Evolutionary conservation across 2,797 vertebrate species (phyloP), one percentile per base, ranked within the genome.

Genomic region (Benthosema pterotum): DNA sequence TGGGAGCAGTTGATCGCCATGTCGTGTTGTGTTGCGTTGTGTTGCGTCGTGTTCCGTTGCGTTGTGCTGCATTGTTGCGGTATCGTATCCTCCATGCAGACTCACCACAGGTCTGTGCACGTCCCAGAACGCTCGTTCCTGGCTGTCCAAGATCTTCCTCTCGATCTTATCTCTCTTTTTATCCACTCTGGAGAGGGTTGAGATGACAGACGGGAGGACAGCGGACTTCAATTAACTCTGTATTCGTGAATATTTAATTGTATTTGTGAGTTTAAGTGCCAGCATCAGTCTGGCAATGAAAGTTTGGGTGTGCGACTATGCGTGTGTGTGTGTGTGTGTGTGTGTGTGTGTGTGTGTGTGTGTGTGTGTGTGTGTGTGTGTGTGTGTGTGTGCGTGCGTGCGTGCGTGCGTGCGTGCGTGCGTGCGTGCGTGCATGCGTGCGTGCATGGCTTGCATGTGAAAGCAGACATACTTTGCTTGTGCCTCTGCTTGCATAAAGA

Each of bases 401-500:
- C 1, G 8, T 38, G 32, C 0, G 32, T 38, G 32, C 1, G 32
- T 38, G 32, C 1, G 32, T 38, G 32, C 1, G 32, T 11, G n/a
- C 19, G 42, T 57, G 38, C 3, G 38, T n/a, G 38, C 16, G 32
- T 49, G 64, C 18, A 17, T 22, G 18, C 16, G 17, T 43, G 12
- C 28, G 11, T 46, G 42, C 42, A 3, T 15, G 22, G 12, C 14
- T 8, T 22, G 18, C 18, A 14, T 43, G 17, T 57, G 19, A 16
- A 5, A n/a, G 19, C 25, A n/a, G 51, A 93, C 94, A 94, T 89
- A 95, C 94, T 95, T 95, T 55, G 94, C 94, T 88, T 95, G 94
- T 78, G 94, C 94, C 90, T 95, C 94, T 69, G 94, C 94, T 88
- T 95, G 94, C 94, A 95, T 95, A 75, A 95, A 95, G 83, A 95